phyloP scores from a whole-genome alignment of 2,113 vertebrate genomes.

The Mustela nigripes region DNA sequence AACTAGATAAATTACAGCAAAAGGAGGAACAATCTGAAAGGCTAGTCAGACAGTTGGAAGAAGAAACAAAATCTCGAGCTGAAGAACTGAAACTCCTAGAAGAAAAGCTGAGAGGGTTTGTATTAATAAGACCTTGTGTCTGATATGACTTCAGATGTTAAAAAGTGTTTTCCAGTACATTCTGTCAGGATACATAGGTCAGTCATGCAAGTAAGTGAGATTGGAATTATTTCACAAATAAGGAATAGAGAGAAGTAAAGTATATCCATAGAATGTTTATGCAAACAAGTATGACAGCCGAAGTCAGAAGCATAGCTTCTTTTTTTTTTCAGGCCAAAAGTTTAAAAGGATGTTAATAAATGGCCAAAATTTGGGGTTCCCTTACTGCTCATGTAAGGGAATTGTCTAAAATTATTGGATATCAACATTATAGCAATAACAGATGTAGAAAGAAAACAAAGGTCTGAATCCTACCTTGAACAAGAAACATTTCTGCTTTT shows the following conservation, averaged over 20 bases:
- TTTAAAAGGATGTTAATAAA: conserved; percentile 5
- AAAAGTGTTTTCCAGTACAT: neutral
- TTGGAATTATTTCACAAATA: conserved; percentile 23
- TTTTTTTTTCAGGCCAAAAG: neutral
- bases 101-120: conserved; percentile 90
- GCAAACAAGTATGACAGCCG: neutral
- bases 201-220: neutral
- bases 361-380: neutral
- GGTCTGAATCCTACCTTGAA: neutral
- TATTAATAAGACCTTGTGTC: conserved; percentile 36
- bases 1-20: conserved; percentile 90
- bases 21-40: conserved; percentile 89
- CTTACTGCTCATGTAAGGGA: neutral
- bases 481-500: neutral
- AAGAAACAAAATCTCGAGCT: conserved; percentile 81
- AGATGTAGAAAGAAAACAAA: neutral
- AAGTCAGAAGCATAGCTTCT: neutral
- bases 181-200: neutral
- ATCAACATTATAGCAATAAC: neutral
- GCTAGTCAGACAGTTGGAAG: conserved; percentile 81
- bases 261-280: neutral
- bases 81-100: conserved; percentile 81
- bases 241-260: neutral
- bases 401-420: conserved; percentile 6
- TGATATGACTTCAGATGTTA: neutral